phyloP scores from a whole-genome alignment of 1,140 invertebrate genomes.

The Stegodyphus dumicola region DNA sequence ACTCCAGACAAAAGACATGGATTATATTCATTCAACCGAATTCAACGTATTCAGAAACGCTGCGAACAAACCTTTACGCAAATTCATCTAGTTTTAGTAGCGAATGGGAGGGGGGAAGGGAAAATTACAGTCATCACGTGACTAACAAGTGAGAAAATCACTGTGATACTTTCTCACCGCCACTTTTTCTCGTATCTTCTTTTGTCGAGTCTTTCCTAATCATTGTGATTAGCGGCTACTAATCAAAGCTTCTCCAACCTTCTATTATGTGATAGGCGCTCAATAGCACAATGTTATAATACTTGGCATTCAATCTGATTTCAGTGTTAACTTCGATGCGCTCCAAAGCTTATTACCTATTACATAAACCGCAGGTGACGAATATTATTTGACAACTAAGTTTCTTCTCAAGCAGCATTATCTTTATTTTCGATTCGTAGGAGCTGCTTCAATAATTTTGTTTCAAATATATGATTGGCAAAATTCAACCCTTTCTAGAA shows the following conservation, averaged over 20 bases:
- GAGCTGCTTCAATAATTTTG: too few species aligned
- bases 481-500: too few species aligned
- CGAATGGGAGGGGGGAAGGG: not conserved
- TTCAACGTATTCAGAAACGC: not conserved
- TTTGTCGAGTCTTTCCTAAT: slow-evolving; percentile 15
- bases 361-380: too few species aligned
- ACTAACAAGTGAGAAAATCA: slow-evolving; percentile 33
- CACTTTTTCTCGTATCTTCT: slow-evolving; percentile 23
- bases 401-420: too few species aligned
- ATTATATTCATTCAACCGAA: slow-evolving; percentile 18
- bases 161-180: slow-evolving; percentile 14
- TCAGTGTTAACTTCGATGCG: too few species aligned
- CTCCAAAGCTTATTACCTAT: too few species aligned
- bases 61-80: slow-evolving; percentile 7
- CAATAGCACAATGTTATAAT: not conserved
- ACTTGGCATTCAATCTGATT: too few species aligned
- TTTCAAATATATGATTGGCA: too few species aligned
- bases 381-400: too few species aligned
- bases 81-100: not conserved
- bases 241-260: slow-evolving; percentile 3
- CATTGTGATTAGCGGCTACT: slow-evolving; percentile 20
- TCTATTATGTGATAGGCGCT: slow-evolving; percentile 26
- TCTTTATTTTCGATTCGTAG: too few species aligned
- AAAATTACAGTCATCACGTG: slow-evolving; percentile 21
- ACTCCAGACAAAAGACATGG: not conserved